Base-by-base conservation (phyloP, 2,113 vertebrate genomes). In the Collichthys lucidus region DNA sequence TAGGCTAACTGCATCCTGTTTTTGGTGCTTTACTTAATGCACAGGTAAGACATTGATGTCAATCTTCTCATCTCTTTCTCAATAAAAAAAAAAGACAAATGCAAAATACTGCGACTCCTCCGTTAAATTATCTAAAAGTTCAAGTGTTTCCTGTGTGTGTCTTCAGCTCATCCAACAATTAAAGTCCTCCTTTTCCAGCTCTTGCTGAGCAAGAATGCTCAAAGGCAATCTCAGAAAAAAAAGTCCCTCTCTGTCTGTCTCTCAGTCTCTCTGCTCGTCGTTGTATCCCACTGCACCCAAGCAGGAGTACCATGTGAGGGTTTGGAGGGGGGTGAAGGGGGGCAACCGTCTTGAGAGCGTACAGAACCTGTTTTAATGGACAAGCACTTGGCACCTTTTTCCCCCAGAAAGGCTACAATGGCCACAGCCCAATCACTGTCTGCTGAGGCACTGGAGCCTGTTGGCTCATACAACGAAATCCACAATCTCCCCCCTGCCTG, bases 151-250 rank as follows among this genome's bases (percentile, higher is more conserved):
- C 26, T 60, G 26, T 20, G 12, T 44, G 7, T 55, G 26, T 56
- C 46, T 55, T 60, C 31, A 56, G 49, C 40, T 83, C 49, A 59
- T 74, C 64, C n/a, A 60, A 49, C 52, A 69, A 44, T 15, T 47
- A n/a, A 79, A 46, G 50, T 46, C 35, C 59, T 86, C 65, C 52
- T 47, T 65, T 67, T 63, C 69, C 71, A 72, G 74, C 77, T 76
- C 56, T 75, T 47, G 62, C 66, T 85, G 66, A 86, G 57, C 35
- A 73, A 77, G 84, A 86, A 83, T 66, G 76, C 71, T 91, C 76
- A 63, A 53, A 85, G 85, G 85, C 86, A 86, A 82, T 93, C 91
- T 91, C 24, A 79, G 74, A 82, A 92, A 94, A 91, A 91, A 26
- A 26, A 26, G 26, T 26, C 1, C 2, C 26, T 26, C 26, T 26